Conservation (phyloP, 2,113 vertebrate genomes). For the Plectropomus leopardus region DNA sequence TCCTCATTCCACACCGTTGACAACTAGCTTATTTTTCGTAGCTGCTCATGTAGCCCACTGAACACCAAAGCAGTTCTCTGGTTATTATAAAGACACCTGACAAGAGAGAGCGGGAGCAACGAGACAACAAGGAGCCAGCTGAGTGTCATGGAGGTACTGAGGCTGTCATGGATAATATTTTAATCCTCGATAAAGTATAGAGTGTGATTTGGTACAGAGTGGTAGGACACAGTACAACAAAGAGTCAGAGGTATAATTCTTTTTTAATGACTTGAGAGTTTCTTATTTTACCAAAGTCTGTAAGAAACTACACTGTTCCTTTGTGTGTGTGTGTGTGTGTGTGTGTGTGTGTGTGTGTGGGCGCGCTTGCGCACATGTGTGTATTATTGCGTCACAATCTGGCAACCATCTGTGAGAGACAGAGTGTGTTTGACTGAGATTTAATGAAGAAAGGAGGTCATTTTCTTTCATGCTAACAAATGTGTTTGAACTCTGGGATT, state of each 20-base stretch:
- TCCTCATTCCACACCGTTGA: conserved; percentile 53
- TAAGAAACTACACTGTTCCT: background rate
- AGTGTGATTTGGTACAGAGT: background rate
- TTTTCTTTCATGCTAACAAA: background rate
- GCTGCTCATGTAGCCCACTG: conserved; percentile 46
- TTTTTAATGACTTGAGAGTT: background rate
- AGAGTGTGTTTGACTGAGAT: background rate
- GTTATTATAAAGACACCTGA: conserved; percentile 55
- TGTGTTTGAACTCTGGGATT: conserved; percentile 12
- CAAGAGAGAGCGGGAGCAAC: conserved; percentile 7
- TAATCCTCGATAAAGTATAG: conserved; percentile 4
- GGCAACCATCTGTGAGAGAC: background rate
- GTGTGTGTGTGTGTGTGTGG: too few species aligned
- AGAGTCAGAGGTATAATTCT: background rate
- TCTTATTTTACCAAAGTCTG: background rate
- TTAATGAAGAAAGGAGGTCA: background rate
- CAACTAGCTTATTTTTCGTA: conserved; percentile 21
- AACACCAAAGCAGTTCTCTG: conserved; percentile 33
- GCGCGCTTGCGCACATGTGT: too few species aligned
- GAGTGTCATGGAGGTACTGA: conserved; percentile 14
- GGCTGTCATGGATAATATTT: conserved; percentile 42
- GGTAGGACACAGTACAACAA: conserved; percentile 14
- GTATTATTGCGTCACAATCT: background rate
- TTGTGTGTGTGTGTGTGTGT: too few species aligned
- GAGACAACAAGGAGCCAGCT: conserved; percentile 20